These are phyloP conservation scores for Globodera rostochiensis DNA, from an alignment of 1,140 invertebrate genomes.

Conservation along the genomic window DNA sequence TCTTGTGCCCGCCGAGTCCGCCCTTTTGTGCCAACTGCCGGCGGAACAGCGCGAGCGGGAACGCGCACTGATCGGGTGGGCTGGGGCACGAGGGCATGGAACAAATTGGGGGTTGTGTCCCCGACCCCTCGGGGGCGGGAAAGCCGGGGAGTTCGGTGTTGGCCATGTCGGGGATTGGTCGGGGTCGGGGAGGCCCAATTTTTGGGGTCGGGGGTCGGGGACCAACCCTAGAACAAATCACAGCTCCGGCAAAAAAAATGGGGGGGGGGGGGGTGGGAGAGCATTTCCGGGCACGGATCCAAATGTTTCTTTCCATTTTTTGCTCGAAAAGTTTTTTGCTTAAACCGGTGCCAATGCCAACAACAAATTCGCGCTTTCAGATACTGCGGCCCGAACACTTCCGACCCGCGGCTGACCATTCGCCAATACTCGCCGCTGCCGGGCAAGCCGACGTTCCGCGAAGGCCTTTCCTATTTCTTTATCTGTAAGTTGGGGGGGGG, in stretches of 20 bases:
- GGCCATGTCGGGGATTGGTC: too few relatives aligned
- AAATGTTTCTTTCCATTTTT: not conserved
- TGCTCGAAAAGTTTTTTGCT: too few relatives aligned
- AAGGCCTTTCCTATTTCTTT: conserved; percentile 27
- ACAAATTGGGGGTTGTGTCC: too few relatives aligned
- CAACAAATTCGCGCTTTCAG: conserved; percentile 1
- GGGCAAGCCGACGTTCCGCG: conserved; percentile 22
- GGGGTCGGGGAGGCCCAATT: too few relatives aligned
- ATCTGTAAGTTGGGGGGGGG: conserved; percentile 16
- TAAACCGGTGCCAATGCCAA: too few relatives aligned
- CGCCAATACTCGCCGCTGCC: conserved; percentile 22
- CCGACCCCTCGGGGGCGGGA: too few relatives aligned
- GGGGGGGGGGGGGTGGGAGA: too few relatives aligned
- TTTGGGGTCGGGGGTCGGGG: too few relatives aligned
- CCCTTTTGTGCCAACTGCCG: conserved; percentile 20
- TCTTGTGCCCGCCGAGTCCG: conserved; percentile 24
- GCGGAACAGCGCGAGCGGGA: not conserved
- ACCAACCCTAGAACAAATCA: not conserved
- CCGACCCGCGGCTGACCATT: conserved; percentile 27
- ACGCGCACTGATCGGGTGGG: conserved; percentile 6
- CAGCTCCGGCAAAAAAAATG: too few relatives aligned
- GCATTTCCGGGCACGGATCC: not conserved
- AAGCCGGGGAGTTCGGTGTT: too few relatives aligned
- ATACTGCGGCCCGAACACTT: conserved; percentile 25
- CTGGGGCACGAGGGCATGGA: not conserved